Evolutionary conservation across 2,888 invertebrate genomes (phyloP), one percentile per base, ranked within the genome.

Genomic region (Chironomus tentans): DNA sequence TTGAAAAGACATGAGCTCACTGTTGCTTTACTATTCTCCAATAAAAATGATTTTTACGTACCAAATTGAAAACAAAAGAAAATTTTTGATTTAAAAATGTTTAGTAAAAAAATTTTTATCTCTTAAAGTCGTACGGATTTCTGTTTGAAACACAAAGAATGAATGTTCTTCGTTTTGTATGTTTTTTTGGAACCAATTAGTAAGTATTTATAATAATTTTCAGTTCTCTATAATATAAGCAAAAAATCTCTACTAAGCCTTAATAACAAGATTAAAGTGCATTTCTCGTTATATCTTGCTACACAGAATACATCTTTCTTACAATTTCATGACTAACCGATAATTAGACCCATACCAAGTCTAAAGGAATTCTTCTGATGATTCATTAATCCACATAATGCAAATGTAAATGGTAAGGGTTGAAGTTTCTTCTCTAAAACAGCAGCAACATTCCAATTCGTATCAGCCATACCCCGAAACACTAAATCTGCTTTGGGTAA

Each of bases 401-500:
- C 92, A 81, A 98, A 92, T 7, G 95, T 93, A 85, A 98, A 96
- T 69, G 98, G 98, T 81, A 98, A 85, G 0, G 97, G 97, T 79
- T 90, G 90, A 61, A 98, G 86, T 82, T 94, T 94, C 86, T 98
- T 98, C 84, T 98, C 98, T 80, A 98, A 84, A 2, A 95, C 94
- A 0, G 94, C 97, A 74, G 94, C 95, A 10, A 98, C 92, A 78
- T 91, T 93, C 94, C 95, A 95, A 83, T 95, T 95, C 68, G 94
- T 92, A 84, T 97, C 95, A 73, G 95, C 87, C 85, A 94, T 94
- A 80, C 96, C 98, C 91, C 92, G 93, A 83, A 98, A 97, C 72
- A 92, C 89, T 80, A 97, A 88, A 84, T 97, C 96, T 75, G 97
- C 96, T 84, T 95, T 95, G 68, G 97, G 97, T 82, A 98, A 88